Evolutionary conservation across 35 echinoderm and acorn worm species (phyloP).

Genomic region (Chiridota heheva): DNA sequence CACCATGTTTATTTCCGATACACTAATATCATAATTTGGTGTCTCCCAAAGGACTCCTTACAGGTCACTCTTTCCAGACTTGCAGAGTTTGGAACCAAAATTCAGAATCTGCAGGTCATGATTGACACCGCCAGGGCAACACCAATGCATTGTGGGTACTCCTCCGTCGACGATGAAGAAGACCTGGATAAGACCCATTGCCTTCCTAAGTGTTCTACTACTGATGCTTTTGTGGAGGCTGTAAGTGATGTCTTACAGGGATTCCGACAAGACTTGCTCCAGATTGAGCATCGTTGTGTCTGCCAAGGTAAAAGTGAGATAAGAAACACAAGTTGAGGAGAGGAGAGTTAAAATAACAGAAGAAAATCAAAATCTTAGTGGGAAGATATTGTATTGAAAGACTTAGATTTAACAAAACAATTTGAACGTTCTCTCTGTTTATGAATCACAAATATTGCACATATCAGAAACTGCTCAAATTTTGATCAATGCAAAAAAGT

Average conservation of each 20-base stretch:
- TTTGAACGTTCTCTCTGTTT: too few species aligned
- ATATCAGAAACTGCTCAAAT: too few species aligned
- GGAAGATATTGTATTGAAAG: too few species aligned
- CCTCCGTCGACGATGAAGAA: background rate
- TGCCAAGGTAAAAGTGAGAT: conserved; percentile 61
- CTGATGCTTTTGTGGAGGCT: conserved; percentile 67
- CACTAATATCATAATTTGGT: background rate
- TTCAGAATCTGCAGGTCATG: conserved; percentile 7
- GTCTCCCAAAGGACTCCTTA: conserved; percentile 12
- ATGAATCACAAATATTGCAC: too few species aligned
- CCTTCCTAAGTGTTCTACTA: conserved; percentile 11
- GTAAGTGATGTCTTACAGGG: conserved; percentile 55
- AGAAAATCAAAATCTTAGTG: too few species aligned
- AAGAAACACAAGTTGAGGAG: too few species aligned
- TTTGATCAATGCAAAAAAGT: too few species aligned
- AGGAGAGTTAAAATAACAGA: too few species aligned
- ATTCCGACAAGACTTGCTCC: conserved; percentile 36
- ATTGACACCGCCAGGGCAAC: background rate
- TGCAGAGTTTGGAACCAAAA: conserved; percentile 23
- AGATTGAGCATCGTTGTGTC: conserved; percentile 56
- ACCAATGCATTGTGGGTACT: background rate
- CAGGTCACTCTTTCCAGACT: background rate
- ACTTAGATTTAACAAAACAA: too few species aligned
- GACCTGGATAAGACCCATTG: background rate
- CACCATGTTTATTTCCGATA: background rate